phyloP scores from a whole-genome alignment of 2,888 invertebrate genomes.

The Orthonychiurus folsomi region DNA sequence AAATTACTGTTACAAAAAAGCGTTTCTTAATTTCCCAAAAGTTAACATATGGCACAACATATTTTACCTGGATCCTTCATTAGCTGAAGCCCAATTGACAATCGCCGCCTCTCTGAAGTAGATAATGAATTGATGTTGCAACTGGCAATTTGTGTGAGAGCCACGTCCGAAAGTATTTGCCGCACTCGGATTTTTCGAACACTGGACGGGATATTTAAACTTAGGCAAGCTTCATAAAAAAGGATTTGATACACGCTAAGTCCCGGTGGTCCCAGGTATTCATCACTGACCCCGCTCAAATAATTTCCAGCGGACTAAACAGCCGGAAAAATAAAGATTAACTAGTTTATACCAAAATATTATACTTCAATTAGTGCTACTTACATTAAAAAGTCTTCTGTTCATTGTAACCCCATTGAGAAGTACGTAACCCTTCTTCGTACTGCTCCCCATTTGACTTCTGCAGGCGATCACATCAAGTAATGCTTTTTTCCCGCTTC shows the following conservation, averaged over 20 bases:
- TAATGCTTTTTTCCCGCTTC: conserved; percentile 88
- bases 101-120: conserved; percentile 77
- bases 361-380: conserved; percentile 76
- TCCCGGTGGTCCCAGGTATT: conserved; percentile 59
- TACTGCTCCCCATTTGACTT: conserved; percentile 48
- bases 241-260: conserved; percentile 80
- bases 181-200: conserved; percentile 76
- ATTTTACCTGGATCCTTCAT: conserved; percentile 87
- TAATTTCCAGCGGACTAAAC: conserved; percentile 34
- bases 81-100: conserved; percentile 84
- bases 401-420: conserved; percentile 79
- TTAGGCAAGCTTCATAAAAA: conserved; percentile 59
- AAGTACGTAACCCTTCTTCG: conserved; percentile 77
- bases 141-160: conserved; percentile 76
- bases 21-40: neutral
- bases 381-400: conserved; percentile 68
- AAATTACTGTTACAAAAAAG: conserved; percentile 66
- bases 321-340: neutral
- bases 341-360: neutral
- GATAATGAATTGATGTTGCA: conserved; percentile 73
- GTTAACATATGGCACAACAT: too few species aligned
- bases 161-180: conserved; percentile 86
- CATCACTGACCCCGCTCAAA: conserved; percentile 34
- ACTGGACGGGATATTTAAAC: conserved; percentile 59
- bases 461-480: conserved; percentile 70